Conservation (phyloP, 2,113 vertebrate genomes). For the Corapipo altera region DNA sequence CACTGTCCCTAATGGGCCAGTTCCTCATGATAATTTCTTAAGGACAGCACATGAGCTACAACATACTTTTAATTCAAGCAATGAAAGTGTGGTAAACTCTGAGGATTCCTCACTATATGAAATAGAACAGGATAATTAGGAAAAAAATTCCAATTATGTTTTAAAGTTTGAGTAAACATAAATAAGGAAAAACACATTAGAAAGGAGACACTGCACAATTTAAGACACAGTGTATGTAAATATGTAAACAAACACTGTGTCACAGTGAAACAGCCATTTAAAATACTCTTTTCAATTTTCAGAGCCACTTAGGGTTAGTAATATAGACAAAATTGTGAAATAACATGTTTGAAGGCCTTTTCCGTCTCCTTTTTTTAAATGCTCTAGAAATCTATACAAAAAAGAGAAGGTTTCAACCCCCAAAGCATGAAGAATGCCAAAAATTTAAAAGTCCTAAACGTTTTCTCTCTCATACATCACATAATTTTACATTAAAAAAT, state of each 20-base stretch:
- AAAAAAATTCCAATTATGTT: not conserved
- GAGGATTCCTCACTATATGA: slow-evolving; percentile 1
- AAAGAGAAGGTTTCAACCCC: slow-evolving; percentile 49
- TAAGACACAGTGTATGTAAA: not conserved
- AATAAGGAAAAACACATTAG: slow-evolving; percentile 25
- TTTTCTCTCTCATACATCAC: slow-evolving; percentile 53
- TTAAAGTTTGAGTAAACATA: slow-evolving; percentile 21
- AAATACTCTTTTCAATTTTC: not conserved
- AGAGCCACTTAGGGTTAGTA: slow-evolving; percentile 27
- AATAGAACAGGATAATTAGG: slow-evolving; percentile 4
- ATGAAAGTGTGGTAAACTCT: slow-evolving; percentile 51
- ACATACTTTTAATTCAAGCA: not conserved
- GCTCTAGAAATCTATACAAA: slow-evolving; percentile 27
- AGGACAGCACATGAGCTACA: not conserved
- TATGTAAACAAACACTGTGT: not conserved
- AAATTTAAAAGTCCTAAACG: not conserved
- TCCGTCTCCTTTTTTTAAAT: slow-evolving; percentile 28
- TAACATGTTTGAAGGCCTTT: slow-evolving; percentile 28
- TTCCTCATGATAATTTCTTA: not conserved
- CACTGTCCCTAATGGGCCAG: not conserved
- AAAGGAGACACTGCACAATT: slow-evolving; percentile 1
- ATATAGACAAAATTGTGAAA: not conserved
- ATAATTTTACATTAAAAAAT: slow-evolving; percentile 59
- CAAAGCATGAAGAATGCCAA: slow-evolving; percentile 45
- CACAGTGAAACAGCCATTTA: not conserved